Evolutionary conservation across 2,888 invertebrate genomes (phyloP).

Genomic region (Griposia aprilina): DNA sequence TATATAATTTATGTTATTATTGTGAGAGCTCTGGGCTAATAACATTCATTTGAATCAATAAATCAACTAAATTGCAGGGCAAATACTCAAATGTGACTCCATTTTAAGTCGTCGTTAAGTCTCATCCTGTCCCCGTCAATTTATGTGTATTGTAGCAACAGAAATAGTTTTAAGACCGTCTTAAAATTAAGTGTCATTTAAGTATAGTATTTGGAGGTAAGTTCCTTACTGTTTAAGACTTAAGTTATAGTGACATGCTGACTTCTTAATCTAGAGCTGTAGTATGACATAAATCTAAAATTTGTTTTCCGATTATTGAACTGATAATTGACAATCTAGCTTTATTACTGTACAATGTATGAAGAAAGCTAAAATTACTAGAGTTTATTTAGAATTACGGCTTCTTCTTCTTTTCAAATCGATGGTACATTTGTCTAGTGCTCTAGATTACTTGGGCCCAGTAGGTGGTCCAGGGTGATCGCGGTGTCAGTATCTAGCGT

Average conservation of each 20-base stretch:
- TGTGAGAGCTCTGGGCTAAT: constrained; percentile 29
- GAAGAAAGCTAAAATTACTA: neutral
- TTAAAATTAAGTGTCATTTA: neutral
- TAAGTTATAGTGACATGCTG: neutral
- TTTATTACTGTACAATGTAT: neutral
- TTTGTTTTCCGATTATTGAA: no score
- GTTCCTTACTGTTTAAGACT: neutral
- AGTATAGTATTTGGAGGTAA: neutral
- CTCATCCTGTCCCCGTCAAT: neutral
- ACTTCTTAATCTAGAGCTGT: neutral
- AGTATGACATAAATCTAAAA: neutral
- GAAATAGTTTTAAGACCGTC: neutral
- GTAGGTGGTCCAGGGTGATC: neutral
- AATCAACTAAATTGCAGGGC: constrained; percentile 12
- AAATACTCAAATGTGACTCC: neutral
- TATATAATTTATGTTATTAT: constrained; percentile 48
- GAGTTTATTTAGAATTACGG: neutral
- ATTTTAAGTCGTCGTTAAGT: neutral
- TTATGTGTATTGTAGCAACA: neutral
- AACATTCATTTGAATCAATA: constrained; percentile 28
- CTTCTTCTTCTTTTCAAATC: neutral
- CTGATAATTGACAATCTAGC: neutral
- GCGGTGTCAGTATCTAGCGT: neutral
- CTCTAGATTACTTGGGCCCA: neutral
- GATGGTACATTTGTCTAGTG: neutral